phyloP scores from a whole-genome alignment of 1,140 invertebrate genomes.

The Drosophila ironensis region DNA sequence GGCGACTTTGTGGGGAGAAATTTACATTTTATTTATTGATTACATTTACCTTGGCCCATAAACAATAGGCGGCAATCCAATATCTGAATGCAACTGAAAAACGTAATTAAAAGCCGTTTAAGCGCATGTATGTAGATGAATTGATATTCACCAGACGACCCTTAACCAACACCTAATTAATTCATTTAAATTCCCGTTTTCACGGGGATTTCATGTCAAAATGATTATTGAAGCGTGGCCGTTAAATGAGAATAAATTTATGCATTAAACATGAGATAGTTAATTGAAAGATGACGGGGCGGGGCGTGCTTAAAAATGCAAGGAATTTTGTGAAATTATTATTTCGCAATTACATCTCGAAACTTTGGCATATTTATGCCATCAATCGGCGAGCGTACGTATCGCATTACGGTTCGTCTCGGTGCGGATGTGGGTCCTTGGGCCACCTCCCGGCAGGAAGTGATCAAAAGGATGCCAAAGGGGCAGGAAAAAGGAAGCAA shows the following conservation, averaged over 20 bases:
- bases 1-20: constrained; percentile 4
- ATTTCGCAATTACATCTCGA: too few relatives aligned
- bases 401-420: neutral
- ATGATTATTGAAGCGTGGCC: neutral
- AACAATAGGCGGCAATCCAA: constrained; percentile 20
- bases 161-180: neutral
- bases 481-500: neutral
- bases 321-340: too few relatives aligned
- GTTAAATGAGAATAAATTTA: neutral
- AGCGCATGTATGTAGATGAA: neutral
- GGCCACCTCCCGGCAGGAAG: constrained; percentile 5
- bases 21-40: constrained; percentile 35
- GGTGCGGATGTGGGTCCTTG: constrained; percentile 2
- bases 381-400: neutral
- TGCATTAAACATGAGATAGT: neutral
- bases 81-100: constrained; percentile 16
- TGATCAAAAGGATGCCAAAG: neutral
- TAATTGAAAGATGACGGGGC: too few relatives aligned
- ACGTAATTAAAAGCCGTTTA: constrained; percentile 32
- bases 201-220: neutral
- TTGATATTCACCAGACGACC: neutral
- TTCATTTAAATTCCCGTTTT: constrained; percentile 14
- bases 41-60: constrained; percentile 12
- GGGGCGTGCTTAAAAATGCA: too few relatives aligned
- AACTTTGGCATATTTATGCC: neutral